Conservation (phyloP, 2,888 invertebrate species). For the Drosophila pegasa region DNA sequence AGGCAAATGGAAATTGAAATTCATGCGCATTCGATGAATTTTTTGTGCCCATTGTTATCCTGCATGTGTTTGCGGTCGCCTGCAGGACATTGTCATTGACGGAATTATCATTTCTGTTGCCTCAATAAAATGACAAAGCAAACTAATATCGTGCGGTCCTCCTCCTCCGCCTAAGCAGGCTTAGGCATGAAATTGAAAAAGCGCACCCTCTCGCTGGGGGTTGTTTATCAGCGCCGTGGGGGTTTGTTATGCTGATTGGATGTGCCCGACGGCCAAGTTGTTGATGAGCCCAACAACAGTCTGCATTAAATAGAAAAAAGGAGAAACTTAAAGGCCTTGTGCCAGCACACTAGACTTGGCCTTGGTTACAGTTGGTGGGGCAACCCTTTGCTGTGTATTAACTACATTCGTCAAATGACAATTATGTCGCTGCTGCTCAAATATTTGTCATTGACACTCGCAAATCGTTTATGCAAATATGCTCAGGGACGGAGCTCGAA, state of each 20-base stretch:
- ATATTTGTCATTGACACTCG: constrained; percentile 61
- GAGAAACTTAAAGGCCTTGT: constrained; percentile 9
- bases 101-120: constrained; percentile 77
- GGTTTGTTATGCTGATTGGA: constrained; percentile 57
- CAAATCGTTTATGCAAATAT: constrained; percentile 71
- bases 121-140: constrained; percentile 76
- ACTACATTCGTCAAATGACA: constrained; percentile 42
- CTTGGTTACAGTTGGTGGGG: constrained; percentile 1
- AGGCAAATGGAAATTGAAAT: too few species aligned
- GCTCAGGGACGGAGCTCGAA: constrained; percentile 25
- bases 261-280: constrained; percentile 33
- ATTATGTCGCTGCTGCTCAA: constrained; percentile 56
- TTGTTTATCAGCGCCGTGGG: constrained; percentile 8
- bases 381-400: constrained; percentile 9
- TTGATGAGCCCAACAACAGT: constrained; percentile 38
- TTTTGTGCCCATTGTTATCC: constrained; percentile 33
- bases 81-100: constrained; percentile 63
- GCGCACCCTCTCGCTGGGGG: constrained; percentile 14
- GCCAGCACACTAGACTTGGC: neutral
- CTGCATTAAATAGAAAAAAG: constrained; percentile 13
- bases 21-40: constrained; percentile 67
- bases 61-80: constrained; percentile 16
- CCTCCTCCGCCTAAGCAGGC: constrained; percentile 56
- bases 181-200: constrained; percentile 70
- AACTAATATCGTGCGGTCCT: constrained; percentile 63